Evolutionary conservation across 2,888 invertebrate species (phyloP).

Genomic region (Eupithecia vulgata): DNA sequence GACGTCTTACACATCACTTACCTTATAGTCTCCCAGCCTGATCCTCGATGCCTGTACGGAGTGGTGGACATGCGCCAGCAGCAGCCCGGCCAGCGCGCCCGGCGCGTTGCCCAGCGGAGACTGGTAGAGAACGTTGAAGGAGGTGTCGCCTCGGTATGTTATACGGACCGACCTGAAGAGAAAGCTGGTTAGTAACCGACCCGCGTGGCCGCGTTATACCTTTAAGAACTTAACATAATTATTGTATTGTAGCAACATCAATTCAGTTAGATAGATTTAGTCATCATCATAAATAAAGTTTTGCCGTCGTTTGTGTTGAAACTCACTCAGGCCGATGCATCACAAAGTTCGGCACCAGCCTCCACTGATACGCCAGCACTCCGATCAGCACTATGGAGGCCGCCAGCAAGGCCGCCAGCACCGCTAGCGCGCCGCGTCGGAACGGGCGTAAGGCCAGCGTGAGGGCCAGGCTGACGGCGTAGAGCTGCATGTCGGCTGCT

Average conservation of each 20-base stretch:
- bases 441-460: constrained; percentile 63
- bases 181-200: too few relatives aligned
- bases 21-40: constrained; percentile 56
- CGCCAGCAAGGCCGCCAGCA: constrained; percentile 56
- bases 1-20: constrained; percentile 27
- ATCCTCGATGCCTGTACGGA: constrained; percentile 43
- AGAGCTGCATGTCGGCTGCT: constrained; percentile 79
- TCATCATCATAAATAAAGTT: too few relatives aligned
- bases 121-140: constrained; percentile 78
- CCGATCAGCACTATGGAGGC: constrained; percentile 53
- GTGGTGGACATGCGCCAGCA: constrained; percentile 71
- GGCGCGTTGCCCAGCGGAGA: constrained; percentile 76
- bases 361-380: constrained; percentile 65
- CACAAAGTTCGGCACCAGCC: constrained; percentile 68
- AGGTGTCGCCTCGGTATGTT: constrained; percentile 62
- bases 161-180: constrained; percentile 55
- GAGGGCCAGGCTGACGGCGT: constrained; percentile 62
- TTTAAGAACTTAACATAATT: too few relatives aligned
- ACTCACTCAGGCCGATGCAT: constrained; percentile 73
- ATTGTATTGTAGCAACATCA: too few relatives aligned
- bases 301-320: too few relatives aligned
- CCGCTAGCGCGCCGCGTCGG: constrained; percentile 58
- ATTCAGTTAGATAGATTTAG: too few relatives aligned
- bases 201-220: too few relatives aligned
- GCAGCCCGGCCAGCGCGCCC: constrained; percentile 70